A percentile compares a stretch with the other conserved stretches of the same genome.
phyloP scores from a whole-genome alignment of 2,797 vertebrate genomes.

The Bucorvus abyssinicus region DNA sequence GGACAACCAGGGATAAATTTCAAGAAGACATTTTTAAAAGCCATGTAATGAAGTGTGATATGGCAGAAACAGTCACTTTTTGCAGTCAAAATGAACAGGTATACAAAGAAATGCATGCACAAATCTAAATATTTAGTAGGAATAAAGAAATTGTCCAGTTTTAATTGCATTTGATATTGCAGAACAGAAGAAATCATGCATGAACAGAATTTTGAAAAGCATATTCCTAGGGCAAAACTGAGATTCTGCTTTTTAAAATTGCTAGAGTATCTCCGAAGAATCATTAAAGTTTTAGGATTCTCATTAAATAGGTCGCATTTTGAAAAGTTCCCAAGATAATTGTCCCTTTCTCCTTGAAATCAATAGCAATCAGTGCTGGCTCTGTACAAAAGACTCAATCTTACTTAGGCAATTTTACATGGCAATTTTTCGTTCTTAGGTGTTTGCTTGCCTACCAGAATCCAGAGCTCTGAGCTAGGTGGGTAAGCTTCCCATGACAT shows the following conservation, averaged over 20 bases:
- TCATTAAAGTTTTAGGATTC: background rate
- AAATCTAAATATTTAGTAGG: background rate
- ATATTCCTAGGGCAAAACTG: background rate
- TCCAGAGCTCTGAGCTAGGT: background rate
- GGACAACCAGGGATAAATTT: background rate
- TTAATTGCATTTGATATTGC: background rate
- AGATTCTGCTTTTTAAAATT: background rate
- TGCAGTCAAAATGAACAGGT: background rate
- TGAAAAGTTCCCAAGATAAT: background rate
- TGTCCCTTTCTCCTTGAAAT: background rate
- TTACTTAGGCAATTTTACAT: background rate
- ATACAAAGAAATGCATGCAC: background rate
- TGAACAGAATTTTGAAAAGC: background rate
- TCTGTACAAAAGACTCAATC: background rate
- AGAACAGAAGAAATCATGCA: background rate
- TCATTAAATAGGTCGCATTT: background rate
- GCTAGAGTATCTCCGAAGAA: background rate
- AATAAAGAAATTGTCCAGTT: background rate
- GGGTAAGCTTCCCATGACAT: background rate
- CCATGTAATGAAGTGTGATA: background rate
- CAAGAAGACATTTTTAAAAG: background rate
- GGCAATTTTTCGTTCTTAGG: background rate
- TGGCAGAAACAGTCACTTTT: background rate
- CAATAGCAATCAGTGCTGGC: background rate
- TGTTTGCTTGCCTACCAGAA: background rate